Base-by-base conservation (phyloP, 2,797 vertebrate genomes). In the Nyctalus aviator region DNA sequence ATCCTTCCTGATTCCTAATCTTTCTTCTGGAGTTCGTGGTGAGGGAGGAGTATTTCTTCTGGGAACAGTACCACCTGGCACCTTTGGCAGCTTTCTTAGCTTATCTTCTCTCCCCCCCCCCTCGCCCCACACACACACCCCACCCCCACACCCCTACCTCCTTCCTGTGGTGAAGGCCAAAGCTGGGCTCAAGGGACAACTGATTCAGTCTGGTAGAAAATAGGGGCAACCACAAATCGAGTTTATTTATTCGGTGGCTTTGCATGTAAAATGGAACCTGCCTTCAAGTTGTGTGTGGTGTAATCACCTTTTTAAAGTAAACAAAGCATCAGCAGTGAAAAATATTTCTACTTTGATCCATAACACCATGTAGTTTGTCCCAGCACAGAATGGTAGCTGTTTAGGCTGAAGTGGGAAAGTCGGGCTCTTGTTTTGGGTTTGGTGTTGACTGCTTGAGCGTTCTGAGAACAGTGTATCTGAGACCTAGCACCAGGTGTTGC, bases 191-290 rank as follows among this genome's bases (percentile, higher is more conserved):
- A 91, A 95, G 96, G 96, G 71, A 71, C 41, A 62, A 72, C 94
- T 94, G 57, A 62, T 13, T 96, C 95, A 76, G n/a, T 53, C 21
- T 93, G 73, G 94, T 71, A 81, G 96, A 96, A 97, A 86, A 92
- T 2, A 72, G 57, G 88, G 10, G 94, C 71, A 91, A 95, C 96
- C 77, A 69, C 78, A 79, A 25, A 95, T 88, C 89, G 13, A 89
- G n/a, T 96, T 95, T 88, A 59, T 88, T 81, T 78, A 76, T 86
- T 96, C 85, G 23, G 78, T 93, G 94, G 73, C 88, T 96, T 96
- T 97, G 82, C 95, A 83, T 85, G 62, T 79, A 79, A 97, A 96
- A 88, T 66, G 59, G 88, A 96, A 84, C 25, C 30, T 84, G 75
- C 95, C 89, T 97, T 94, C 95, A 89, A 93, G 71, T 71, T 79